Conservation (phyloP, 1,140 invertebrate species). For the Micrasema minimum region DNA sequence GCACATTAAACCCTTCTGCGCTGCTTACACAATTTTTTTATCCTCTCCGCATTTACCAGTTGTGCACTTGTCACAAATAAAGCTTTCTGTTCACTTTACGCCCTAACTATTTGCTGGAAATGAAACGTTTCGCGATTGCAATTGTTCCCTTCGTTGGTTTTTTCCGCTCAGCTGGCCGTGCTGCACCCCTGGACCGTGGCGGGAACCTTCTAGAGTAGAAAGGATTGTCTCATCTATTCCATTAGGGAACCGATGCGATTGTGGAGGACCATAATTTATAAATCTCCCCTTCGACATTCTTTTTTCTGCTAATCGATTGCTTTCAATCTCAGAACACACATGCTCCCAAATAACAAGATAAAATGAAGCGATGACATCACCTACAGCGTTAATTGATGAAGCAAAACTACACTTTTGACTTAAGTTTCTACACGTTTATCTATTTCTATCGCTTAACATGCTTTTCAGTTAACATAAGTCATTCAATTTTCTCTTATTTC, state of each 20-base stretch:
- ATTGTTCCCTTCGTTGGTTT: constrained; percentile 36
- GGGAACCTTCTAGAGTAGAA: background rate
- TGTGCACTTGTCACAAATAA: constrained; percentile 28
- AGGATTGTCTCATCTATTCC: constrained; percentile 44
- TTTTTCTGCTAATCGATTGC: background rate
- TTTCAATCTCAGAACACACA: constrained; percentile 12
- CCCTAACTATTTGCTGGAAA: constrained; percentile 35
- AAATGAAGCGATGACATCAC: too few species aligned
- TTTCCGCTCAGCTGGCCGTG: constrained; percentile 18
- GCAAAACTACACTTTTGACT: too few species aligned
- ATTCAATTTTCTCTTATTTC: too few species aligned
- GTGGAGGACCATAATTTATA: constrained; percentile 24
- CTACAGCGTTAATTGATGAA: too few species aligned
- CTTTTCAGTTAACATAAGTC: too few species aligned
- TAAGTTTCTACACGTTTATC: too few species aligned
- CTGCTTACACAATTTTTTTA: constrained; percentile 21
- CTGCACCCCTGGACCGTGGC: constrained; percentile 16
- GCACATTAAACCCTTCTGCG: background rate
- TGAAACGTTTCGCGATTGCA: constrained; percentile 39
- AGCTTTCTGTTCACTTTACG: constrained; percentile 32
- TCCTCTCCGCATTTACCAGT: background rate
- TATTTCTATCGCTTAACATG: too few species aligned
- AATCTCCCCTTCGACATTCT: constrained; percentile 8
- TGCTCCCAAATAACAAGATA: background rate
- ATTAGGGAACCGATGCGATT: constrained; percentile 41